A percentile compares a stretch with the other conserved stretches of the same genome.
Conservation (phyloP, 1,140 invertebrate species). For the Atta cephalotes region DNA sequence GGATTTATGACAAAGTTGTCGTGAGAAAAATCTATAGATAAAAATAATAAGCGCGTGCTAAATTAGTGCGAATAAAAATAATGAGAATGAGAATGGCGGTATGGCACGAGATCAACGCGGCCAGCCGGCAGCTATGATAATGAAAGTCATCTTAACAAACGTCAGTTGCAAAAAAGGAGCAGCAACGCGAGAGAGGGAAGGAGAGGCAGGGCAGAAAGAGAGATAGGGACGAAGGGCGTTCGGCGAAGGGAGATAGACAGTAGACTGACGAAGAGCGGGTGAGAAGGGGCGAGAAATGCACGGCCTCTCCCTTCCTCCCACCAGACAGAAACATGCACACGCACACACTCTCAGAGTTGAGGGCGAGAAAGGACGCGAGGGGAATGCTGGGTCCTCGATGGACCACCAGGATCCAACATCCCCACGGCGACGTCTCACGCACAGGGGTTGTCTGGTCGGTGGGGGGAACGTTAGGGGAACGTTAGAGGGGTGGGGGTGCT, state of each 20-base stretch:
- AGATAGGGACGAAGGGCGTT: not conserved
- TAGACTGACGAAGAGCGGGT: slow-evolving; percentile 16
- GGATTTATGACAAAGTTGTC: slow-evolving; percentile 5
- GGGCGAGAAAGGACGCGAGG: slow-evolving; percentile 57
- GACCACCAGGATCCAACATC: slow-evolving; percentile 79
- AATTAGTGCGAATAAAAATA: slow-evolving; percentile 57
- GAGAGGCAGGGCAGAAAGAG: slow-evolving; percentile 19
- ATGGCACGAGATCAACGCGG: slow-evolving; percentile 4
- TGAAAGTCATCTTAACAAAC: slow-evolving; percentile 63
- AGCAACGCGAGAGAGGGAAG: slow-evolving; percentile 39
- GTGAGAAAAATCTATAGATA: slow-evolving; percentile 46
- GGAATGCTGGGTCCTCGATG: slow-evolving; percentile 66
- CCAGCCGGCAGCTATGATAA: slow-evolving; percentile 53
- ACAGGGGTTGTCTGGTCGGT: slow-evolving; percentile 75
- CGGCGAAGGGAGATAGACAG: slow-evolving; percentile 42
- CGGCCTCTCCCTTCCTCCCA: slow-evolving; percentile 21
- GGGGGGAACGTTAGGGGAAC: slow-evolving; percentile 79
- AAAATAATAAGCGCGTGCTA: slow-evolving; percentile 37
- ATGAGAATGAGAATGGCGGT: slow-evolving; percentile 46
- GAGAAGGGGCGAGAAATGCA: slow-evolving; percentile 47
- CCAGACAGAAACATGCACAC: not conserved
- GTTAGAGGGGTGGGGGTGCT: slow-evolving; percentile 84
- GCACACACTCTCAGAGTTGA: not conserved
- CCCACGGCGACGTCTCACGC: slow-evolving; percentile 71
- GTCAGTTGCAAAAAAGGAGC: slow-evolving; percentile 61